Evolutionary conservation across 1,140 invertebrate genomes (phyloP).

Genomic region (Proales similis): DNA sequence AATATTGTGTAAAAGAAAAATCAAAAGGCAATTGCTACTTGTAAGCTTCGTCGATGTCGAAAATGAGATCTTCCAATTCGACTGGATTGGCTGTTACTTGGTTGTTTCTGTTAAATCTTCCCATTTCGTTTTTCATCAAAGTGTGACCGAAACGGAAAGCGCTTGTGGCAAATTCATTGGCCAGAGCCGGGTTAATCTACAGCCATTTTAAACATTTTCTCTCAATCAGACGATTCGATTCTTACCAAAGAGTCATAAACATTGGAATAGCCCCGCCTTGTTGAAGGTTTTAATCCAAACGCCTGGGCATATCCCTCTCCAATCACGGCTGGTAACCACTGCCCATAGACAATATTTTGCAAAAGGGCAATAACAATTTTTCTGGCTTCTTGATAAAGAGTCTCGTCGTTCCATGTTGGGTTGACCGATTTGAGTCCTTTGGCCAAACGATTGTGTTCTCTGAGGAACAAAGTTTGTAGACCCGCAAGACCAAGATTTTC

Average conservation of each 20-base stretch:
- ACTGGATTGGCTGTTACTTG: not conserved
- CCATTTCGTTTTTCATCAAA: not conserved
- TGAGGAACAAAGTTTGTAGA: conserved; percentile 67
- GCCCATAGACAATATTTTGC: conserved; percentile 87
- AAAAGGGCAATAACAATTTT: conserved; percentile 79
- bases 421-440: conserved; percentile 38
- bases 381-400: conserved; percentile 64
- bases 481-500: not conserved
- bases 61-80: conserved; percentile 1
- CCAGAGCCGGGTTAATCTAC: conserved; percentile 11
- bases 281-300: not conserved
- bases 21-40: conserved; percentile 1
- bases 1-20: conserved; percentile 1
- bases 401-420: conserved; percentile 40
- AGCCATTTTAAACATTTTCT: not conserved
- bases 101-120: not conserved
- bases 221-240: not conserved
- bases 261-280: conserved; percentile 49
- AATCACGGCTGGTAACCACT: conserved; percentile 82
- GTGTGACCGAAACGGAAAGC: conserved; percentile 38
- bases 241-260: conserved; percentile 5
- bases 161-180: conserved; percentile 15
- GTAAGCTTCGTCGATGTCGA: conserved; percentile 24
- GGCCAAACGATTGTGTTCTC: conserved; percentile 43
- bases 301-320: conserved; percentile 52